These are phyloP conservation scores for Saturnia japonica DNA, from an alignment of 2,888 invertebrate species.

Conservation along the genomic window DNA sequence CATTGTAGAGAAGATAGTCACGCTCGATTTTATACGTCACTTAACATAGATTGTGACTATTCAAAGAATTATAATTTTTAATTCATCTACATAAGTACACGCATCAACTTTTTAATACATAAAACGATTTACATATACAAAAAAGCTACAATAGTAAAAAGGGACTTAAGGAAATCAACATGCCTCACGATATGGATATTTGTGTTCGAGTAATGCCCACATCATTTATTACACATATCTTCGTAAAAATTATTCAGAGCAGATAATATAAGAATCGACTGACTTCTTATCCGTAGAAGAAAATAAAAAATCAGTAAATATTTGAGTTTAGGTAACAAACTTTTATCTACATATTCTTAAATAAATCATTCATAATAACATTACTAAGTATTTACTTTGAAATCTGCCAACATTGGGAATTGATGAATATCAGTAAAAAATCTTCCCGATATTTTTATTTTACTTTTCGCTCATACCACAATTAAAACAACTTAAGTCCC, in stretches of 20 bases:
- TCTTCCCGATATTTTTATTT: neutral
- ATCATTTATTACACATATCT: neutral
- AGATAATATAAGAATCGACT: neutral
- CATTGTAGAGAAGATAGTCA: too few species aligned
- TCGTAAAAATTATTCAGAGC: neutral
- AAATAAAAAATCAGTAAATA: neutral
- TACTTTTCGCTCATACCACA: neutral
- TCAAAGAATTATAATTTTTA: too few species aligned
- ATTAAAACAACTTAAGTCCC: slow-evolving; percentile 8
- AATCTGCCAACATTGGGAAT: neutral
- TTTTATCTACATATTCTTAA: too few species aligned
- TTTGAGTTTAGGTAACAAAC: too few species aligned
- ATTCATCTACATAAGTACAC: too few species aligned
- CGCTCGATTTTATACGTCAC: too few species aligned
- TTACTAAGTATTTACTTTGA: too few species aligned
- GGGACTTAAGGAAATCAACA: neutral
- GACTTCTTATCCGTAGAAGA: neutral
- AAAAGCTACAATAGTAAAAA: neutral
- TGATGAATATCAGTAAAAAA: neutral
- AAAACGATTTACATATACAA: neutral
- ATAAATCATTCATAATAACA: too few species aligned
- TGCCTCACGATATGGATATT: neutral
- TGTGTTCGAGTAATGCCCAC: neutral
- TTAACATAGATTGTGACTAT: too few species aligned
- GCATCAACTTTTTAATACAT: too few species aligned